Percentiles rank a stretch among this genome's conserved stretches.
phyloP scores from a whole-genome alignment of 2,797 vertebrate species.

The Halcyon badia region DNA sequence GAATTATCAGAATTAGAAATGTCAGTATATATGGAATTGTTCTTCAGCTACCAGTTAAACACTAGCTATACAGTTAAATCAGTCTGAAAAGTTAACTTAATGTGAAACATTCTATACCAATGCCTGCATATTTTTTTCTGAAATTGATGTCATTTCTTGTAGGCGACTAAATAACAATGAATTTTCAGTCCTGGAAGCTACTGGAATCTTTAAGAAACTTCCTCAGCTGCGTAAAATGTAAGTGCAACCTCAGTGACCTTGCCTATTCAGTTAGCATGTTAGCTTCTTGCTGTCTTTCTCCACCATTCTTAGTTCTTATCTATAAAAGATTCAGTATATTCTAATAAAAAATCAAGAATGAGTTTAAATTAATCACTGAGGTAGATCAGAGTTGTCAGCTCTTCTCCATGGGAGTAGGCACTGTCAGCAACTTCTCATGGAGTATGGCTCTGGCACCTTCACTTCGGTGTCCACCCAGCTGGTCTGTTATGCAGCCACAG shows the following conservation, averaged over 20 bases:
- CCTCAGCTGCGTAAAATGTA: slow-evolving; percentile 98
- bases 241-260: slow-evolving; percentile 73
- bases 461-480: slow-evolving; percentile 23
- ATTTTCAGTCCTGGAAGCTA: slow-evolving; percentile 95
- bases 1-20: background rate
- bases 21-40: background rate
- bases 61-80: background rate
- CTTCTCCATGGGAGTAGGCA: background rate
- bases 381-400: background rate
- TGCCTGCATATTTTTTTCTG: background rate
- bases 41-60: background rate
- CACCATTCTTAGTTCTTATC: background rate
- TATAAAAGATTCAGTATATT: slow-evolving; percentile 6
- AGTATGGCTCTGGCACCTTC: background rate
- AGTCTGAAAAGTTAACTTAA: background rate
- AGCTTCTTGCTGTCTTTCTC: background rate
- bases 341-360: background rate
- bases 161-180: slow-evolving; percentile 99
- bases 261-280: background rate
- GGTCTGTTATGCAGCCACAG: slow-evolving; percentile 26
- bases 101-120: background rate
- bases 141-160: slow-evolving; percentile 24
- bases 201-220: slow-evolving; percentile 97
- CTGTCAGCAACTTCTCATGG: background rate
- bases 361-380: background rate